Evolutionary conservation across 2,888 invertebrate species (phyloP).

Genomic region (Erebia palarica): DNA sequence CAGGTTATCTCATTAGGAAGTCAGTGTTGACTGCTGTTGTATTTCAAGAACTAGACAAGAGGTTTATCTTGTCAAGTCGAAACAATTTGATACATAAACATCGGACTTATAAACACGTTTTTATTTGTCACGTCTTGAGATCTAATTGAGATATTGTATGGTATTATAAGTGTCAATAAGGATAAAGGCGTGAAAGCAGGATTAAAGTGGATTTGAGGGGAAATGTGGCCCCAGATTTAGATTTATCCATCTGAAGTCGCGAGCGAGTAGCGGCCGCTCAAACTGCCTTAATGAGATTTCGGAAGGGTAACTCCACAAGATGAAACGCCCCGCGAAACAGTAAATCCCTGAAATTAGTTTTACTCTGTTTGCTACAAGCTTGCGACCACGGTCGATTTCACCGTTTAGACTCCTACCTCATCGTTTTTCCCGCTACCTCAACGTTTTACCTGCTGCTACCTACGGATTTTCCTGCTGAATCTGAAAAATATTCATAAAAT

Average conservation of each 20-base stretch:
- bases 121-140: conserved; percentile 29
- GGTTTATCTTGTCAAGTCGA: conserved; percentile 2
- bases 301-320: conserved; percentile 55
- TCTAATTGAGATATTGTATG: conserved; percentile 33
- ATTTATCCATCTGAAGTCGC: conserved; percentile 66
- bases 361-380: conserved; percentile 40
- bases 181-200: conserved; percentile 47
- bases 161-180: conserved; percentile 38
- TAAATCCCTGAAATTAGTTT: conserved; percentile 60
- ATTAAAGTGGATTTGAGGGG: conserved; percentile 57
- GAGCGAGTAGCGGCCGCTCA: conserved; percentile 53
- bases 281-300: conserved; percentile 69
- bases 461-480: not conserved
- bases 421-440: conserved; percentile 20
- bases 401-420: not conserved
- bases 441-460: not conserved
- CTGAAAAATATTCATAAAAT: conserved; percentile 21
- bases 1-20: not conserved
- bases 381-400: conserved; percentile 23
- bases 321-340: conserved; percentile 55
- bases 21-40: not conserved
- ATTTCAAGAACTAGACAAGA: conserved; percentile 11
- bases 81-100: conserved; percentile 10
- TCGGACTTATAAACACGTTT: conserved; percentile 2
- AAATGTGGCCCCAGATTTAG: conserved; percentile 60